These are phyloP conservation scores for Oscheius sp. DNA, from an alignment of 2,888 invertebrate genomes.

Conservation along the genomic window DNA sequence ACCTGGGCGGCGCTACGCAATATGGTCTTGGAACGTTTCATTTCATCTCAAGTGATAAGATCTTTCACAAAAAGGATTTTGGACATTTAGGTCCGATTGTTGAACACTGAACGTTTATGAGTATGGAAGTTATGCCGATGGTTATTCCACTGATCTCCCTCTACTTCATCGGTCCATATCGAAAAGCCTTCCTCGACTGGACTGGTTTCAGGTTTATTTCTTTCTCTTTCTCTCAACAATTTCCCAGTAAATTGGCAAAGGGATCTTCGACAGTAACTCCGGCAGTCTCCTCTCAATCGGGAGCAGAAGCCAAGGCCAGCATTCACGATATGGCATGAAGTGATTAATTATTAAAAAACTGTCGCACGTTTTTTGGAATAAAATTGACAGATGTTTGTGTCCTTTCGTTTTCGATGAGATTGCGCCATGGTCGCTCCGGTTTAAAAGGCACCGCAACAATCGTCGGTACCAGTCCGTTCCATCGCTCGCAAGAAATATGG, in stretches of 20 bases:
- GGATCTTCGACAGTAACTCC: background rate
- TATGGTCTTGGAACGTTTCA: slow-evolving; percentile 43
- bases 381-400: too few relatives aligned
- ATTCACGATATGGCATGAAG: slow-evolving; percentile 5
- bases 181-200: slow-evolving; percentile 16
- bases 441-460: too few relatives aligned
- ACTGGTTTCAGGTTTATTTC: background rate
- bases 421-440: too few relatives aligned
- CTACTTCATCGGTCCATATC: slow-evolving; percentile 37
- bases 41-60: slow-evolving; percentile 22
- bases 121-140: slow-evolving; percentile 46
- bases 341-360: background rate
- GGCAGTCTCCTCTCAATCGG: background rate
- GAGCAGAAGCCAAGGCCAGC: background rate
- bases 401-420: background rate
- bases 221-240: background rate
- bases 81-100: slow-evolving; percentile 34
- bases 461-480: too few relatives aligned
- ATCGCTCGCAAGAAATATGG: too few relatives aligned
- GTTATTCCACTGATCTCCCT: slow-evolving; percentile 37
- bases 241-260: background rate
- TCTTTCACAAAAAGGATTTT: background rate
- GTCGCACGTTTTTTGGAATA: background rate
- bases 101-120: slow-evolving; percentile 40
- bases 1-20: slow-evolving; percentile 37